Conservation (phyloP, 2,888 invertebrate genomes). For the Laspeyria flexula region DNA sequence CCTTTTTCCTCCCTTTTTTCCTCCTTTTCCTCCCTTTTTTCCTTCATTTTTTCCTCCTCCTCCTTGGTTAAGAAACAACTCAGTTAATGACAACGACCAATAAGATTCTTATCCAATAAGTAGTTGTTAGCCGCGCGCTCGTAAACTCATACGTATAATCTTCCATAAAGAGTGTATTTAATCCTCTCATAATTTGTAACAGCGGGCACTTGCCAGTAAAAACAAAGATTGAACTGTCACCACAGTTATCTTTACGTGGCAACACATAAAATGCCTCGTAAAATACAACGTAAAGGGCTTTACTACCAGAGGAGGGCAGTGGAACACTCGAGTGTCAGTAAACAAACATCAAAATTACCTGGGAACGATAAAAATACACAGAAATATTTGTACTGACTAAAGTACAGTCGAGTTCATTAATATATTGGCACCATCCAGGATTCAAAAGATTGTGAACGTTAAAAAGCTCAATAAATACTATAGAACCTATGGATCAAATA, state of each 20-base stretch:
- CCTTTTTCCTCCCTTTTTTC: too few relatives aligned
- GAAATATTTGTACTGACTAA: too few relatives aligned
- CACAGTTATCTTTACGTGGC: slow-evolving; percentile 11
- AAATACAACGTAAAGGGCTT: slow-evolving; percentile 10
- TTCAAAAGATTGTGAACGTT: too few relatives aligned
- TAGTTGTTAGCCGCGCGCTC: not conserved
- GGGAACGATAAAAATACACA: slow-evolving; percentile 14
- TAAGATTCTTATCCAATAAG: too few relatives aligned
- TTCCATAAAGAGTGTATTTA: not conserved
- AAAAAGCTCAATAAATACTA: too few relatives aligned
- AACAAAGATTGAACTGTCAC: slow-evolving; percentile 5
- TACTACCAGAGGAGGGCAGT: slow-evolving; percentile 4
- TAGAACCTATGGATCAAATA: too few relatives aligned
- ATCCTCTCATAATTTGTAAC: not conserved
- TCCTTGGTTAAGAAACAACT: too few relatives aligned
- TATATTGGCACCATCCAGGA: too few relatives aligned
- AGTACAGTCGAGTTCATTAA: too few relatives aligned
- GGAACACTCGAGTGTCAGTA: slow-evolving; percentile 8
- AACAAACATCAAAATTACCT: slow-evolving; percentile 20
- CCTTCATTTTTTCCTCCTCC: too few relatives aligned
- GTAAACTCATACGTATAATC: not conserved
- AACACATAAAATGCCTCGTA: slow-evolving; percentile 22
- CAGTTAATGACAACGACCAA: too few relatives aligned
- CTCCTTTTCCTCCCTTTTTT: too few relatives aligned
- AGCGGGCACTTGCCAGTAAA: slow-evolving; percentile 2